phyloP scores from a whole-genome alignment of 2,888 invertebrate species.

The Oconnorella tubifera region DNA sequence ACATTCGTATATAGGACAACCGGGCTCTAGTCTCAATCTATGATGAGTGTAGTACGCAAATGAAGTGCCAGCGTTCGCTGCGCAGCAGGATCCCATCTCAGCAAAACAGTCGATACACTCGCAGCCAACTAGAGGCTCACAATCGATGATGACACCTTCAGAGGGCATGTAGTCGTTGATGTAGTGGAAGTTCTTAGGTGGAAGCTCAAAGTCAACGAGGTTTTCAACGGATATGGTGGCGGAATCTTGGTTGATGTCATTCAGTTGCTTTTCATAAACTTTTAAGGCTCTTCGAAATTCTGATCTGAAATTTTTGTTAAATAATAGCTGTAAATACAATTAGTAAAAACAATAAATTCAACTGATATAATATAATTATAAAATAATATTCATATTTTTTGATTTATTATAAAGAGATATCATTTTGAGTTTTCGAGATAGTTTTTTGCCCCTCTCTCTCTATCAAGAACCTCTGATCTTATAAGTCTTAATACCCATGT shows the following conservation, averaged over 20 bases:
- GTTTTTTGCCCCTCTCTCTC: too few species aligned
- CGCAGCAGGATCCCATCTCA: conserved; percentile 64
- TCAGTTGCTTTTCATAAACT: conserved; percentile 74
- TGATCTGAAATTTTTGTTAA: too few species aligned
- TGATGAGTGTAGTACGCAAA: conserved; percentile 68
- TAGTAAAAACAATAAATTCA: too few species aligned
- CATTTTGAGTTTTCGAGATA: too few species aligned
- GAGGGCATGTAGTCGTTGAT: conserved; percentile 68
- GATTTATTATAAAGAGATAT: too few species aligned
- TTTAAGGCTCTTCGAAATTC: conserved; percentile 39
- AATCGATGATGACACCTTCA: conserved; percentile 69
- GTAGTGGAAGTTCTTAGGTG: conserved; percentile 77
- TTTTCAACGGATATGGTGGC: conserved; percentile 75
- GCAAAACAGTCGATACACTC: conserved; percentile 63
- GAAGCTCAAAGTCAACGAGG: conserved; percentile 73
- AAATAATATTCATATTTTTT: too few species aligned
- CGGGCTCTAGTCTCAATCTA: conserved; percentile 65
- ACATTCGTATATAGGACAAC: conserved; percentile 88
- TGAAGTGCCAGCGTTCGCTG: conserved; percentile 59
- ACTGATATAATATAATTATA: too few species aligned
- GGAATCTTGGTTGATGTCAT: conserved; percentile 65
- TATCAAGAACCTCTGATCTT: too few species aligned
- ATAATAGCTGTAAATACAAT: too few species aligned
- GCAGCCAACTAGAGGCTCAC: conserved; percentile 78
- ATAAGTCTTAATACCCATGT: too few species aligned